phyloP scores from a whole-genome alignment of 64 coral and sea anemone species.

The Pocillopora damicornis region DNA sequence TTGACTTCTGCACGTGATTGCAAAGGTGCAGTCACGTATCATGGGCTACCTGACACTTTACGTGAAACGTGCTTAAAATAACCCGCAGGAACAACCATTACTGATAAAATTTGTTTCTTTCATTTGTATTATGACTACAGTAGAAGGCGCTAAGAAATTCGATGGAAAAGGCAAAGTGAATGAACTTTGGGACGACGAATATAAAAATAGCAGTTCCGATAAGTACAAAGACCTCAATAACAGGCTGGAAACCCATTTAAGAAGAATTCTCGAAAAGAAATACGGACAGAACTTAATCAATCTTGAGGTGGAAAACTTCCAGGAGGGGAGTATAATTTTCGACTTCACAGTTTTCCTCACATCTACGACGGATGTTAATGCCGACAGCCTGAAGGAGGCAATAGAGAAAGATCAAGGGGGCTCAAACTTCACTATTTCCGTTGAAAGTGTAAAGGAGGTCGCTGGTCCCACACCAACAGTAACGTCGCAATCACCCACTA shows the following conservation, averaged over 20 bases:
- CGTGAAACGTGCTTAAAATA: too few species aligned
- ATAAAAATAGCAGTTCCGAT: neutral
- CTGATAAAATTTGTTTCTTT: neutral
- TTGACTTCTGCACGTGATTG: too few species aligned
- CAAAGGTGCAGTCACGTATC: too few species aligned
- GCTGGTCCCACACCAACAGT: too few species aligned
- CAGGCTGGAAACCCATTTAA: neutral
- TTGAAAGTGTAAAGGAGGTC: neutral
- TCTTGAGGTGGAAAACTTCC: conserved; percentile 9
- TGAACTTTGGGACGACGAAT: neutral
- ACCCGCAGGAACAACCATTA: neutral
- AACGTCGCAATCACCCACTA: too few species aligned
- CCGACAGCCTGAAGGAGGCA: neutral
- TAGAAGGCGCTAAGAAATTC: neutral
- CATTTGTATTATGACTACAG: neutral
- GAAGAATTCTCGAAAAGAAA: neutral
- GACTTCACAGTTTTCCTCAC: conserved; percentile 16
- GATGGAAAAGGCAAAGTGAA: neutral
- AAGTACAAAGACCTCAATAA: neutral
- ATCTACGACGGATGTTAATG: neutral
- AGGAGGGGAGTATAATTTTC: neutral
- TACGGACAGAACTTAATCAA: neutral
- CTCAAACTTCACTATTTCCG: neutral
- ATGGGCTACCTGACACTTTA: too few species aligned
- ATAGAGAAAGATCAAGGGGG: conserved; percentile 3